phyloP scores from a whole-genome alignment of 2,888 invertebrate species.

The Plagodis pulveraria region DNA sequence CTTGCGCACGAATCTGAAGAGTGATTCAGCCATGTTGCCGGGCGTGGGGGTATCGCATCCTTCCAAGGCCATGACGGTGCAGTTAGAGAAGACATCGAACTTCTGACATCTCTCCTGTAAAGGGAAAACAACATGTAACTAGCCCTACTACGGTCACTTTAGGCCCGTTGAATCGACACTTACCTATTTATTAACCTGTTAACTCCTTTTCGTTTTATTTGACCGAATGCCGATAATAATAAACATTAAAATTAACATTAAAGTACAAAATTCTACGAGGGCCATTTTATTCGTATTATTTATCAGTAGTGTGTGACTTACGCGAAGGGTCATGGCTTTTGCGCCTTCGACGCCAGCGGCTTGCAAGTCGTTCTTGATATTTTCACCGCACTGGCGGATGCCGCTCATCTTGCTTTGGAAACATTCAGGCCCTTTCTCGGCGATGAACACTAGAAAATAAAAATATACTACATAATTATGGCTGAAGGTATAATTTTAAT shows the following conservation, averaged over 20 bases:
- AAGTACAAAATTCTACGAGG: too few relatives aligned
- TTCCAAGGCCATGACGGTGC: slow-evolving; percentile 86
- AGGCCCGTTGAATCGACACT: too few relatives aligned
- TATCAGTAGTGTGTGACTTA: neutral
- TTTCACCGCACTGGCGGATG: slow-evolving; percentile 82
- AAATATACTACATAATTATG: neutral
- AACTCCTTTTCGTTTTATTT: too few relatives aligned
- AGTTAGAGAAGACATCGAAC: slow-evolving; percentile 81
- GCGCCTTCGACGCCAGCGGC: neutral
- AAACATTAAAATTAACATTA: too few relatives aligned
- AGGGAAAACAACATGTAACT: neutral
- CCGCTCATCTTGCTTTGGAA: slow-evolving; percentile 83
- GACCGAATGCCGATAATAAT: too few relatives aligned
- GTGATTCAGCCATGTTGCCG: slow-evolving; percentile 90
- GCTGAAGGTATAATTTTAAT: neutral
- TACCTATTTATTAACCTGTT: too few relatives aligned
- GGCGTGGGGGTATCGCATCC: slow-evolving; percentile 90
- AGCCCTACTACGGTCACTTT: too few relatives aligned
- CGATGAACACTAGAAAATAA: slow-evolving; percentile 74
- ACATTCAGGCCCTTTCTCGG: slow-evolving; percentile 92
- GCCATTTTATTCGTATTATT: too few relatives aligned
- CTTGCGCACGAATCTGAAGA: slow-evolving; percentile 89
- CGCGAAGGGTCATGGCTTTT: neutral
- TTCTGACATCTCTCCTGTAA: slow-evolving; percentile 78
- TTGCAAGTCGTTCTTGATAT: slow-evolving; percentile 31